phyloP scores from a whole-genome alignment of 2,113 vertebrate species.

The Hoplias malabaricus region DNA sequence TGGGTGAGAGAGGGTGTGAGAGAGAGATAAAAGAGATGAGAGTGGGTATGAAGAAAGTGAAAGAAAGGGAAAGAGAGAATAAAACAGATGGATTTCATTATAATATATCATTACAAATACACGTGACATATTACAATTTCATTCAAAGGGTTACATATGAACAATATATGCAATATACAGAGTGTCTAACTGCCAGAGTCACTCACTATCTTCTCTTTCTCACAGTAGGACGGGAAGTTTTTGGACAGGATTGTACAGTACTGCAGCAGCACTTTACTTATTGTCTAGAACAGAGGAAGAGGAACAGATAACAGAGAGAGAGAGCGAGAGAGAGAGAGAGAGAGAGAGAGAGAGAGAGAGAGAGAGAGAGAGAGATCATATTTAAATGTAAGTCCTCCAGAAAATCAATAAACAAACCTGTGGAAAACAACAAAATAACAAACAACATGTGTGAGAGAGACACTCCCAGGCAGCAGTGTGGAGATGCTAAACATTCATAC shows the following conservation, averaged over 20 bases:
- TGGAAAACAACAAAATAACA: too few species aligned
- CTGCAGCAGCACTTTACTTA: slow-evolving; percentile 91
- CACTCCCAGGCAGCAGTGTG: background rate
- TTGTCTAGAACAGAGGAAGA: slow-evolving; percentile 76
- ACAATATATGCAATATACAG: too few species aligned
- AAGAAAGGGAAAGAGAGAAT: background rate
- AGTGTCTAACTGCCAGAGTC: background rate
- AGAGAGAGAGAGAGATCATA: too few species aligned
- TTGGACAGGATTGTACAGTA: slow-evolving; percentile 89
- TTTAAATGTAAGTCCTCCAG: too few species aligned
- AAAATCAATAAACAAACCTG: too few species aligned
- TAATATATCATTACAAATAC: background rate
- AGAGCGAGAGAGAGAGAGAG: background rate
- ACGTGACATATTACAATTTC: background rate
- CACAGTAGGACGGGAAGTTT: slow-evolving; percentile 87
- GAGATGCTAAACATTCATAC: too few species aligned
- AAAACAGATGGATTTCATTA: too few species aligned
- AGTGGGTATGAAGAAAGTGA: slow-evolving; percentile 10
- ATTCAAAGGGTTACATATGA: too few species aligned
- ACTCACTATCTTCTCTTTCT: slow-evolving; percentile 93
- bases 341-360: background rate
- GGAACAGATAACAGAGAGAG: background rate
- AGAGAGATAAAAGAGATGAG: background rate
- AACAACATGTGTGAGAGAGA: too few species aligned
- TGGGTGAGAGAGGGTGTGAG: slow-evolving; percentile 51